Percentiles rank a stretch among this genome's conserved stretches.
These are phyloP conservation scores for Uropsilus gracilis DNA, from an alignment of 2,113 vertebrate species.

Conservation along the genomic window DNA sequence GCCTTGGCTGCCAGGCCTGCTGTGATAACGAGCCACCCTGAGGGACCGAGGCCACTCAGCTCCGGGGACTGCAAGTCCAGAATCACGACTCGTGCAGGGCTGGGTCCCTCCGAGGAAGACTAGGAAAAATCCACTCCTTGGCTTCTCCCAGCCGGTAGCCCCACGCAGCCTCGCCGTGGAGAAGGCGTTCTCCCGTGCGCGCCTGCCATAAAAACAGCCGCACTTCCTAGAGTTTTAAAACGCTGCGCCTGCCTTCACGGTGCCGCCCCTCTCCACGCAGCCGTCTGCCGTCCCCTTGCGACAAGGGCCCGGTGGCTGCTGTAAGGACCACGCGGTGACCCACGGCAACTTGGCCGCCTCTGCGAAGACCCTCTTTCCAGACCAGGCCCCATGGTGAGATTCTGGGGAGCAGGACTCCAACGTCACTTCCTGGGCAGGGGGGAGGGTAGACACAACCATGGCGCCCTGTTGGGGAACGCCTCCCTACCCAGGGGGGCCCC, in stretches of 20 bases:
- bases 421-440: background rate
- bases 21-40: background rate
- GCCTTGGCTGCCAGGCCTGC: background rate
- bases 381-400: background rate
- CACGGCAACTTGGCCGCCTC: background rate
- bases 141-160: background rate
- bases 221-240: background rate
- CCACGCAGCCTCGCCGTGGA: background rate
- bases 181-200: background rate
- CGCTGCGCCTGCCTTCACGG: background rate
- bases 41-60: background rate
- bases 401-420: background rate
- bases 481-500: background rate
- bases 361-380: background rate
- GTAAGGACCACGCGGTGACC: background rate
- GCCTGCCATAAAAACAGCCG: background rate
- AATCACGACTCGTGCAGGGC: fast-evolving
- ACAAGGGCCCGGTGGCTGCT: too few relatives aligned
- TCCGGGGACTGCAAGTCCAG: too few relatives aligned
- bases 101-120: background rate
- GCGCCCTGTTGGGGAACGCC: background rate
- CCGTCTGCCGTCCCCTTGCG: background rate
- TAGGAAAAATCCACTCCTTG: background rate
- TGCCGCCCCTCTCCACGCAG: background rate
- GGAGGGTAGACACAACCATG: background rate